Evolutionary conservation across 2,113 vertebrate genomes (phyloP).

Genomic region (Cochlearius cochlearius): DNA sequence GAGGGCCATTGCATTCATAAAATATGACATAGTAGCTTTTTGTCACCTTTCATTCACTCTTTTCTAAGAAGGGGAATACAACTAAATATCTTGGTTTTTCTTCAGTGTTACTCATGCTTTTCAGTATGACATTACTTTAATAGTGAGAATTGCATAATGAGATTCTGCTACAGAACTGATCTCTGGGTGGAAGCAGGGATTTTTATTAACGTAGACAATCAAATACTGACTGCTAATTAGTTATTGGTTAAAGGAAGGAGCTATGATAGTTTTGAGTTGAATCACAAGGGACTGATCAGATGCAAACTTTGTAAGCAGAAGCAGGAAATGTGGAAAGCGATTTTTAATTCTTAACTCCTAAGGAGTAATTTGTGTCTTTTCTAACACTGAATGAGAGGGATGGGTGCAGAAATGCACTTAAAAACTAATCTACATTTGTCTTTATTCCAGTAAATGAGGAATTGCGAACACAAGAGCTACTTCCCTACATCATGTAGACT

Average conservation of each 20-base stretch:
- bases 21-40: neutral
- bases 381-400: neutral
- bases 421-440: slow-evolving; percentile 1
- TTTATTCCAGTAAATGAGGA: slow-evolving; percentile 28
- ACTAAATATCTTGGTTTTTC: neutral
- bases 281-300: neutral
- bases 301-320: neutral
- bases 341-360: neutral
- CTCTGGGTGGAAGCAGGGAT: neutral
- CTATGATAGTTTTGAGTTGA: neutral
- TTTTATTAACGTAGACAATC: neutral
- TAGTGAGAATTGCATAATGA: neutral
- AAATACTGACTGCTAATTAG: neutral
- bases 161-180: neutral
- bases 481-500: neutral
- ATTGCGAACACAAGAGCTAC: neutral
- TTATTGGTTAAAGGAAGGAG: neutral
- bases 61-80: neutral
- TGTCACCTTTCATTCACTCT: neutral
- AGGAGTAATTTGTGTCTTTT: neutral
- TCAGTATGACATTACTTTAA: neutral
- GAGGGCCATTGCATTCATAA: neutral
- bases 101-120: neutral
- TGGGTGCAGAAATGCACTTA: neutral
- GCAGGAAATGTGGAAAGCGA: neutral